Conservation (phyloP, 2,888 invertebrate species). For the Sminthurinus aureus region DNA sequence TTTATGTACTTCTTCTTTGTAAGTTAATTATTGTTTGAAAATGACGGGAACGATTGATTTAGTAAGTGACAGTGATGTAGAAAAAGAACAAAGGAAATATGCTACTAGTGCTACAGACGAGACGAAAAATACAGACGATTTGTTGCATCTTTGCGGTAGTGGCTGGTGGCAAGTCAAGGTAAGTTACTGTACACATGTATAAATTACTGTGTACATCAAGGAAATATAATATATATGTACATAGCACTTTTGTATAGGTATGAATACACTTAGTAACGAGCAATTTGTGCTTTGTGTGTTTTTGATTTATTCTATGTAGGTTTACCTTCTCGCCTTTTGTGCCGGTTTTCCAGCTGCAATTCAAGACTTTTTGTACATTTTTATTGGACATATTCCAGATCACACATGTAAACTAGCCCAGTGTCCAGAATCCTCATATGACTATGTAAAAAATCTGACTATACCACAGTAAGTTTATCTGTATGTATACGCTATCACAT, state of each 20-base stretch:
- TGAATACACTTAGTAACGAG: too few species aligned
- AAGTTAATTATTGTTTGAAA: too few species aligned
- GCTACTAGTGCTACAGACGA: too few species aligned
- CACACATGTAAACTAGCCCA: conserved; percentile 7
- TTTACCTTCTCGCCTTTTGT: conserved; percentile 1
- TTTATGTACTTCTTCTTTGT: too few species aligned
- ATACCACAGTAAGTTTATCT: conserved; percentile 32
- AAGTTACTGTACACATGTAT: neutral
- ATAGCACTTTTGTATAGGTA: too few species aligned
- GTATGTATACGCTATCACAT: neutral
- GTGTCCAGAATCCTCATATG: neutral
- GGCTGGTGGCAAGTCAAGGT: conserved; percentile 26
- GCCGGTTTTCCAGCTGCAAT: conserved; percentile 26
- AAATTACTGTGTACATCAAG: neutral
- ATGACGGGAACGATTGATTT: too few species aligned
- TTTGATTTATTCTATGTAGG: neutral
- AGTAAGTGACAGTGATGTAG: too few species aligned
- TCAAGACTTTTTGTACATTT: conserved; percentile 31
- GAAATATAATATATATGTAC: neutral
- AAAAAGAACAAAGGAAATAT: too few species aligned
- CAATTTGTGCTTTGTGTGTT: too few species aligned
- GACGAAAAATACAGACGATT: conserved; percentile 1
- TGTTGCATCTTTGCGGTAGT: conserved; percentile 19
- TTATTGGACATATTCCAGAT: conserved; percentile 16
- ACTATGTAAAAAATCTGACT: conserved; percentile 1